phyloP scores from a whole-genome alignment of 2,888 invertebrate genomes.

The Plutella xylostella region DNA sequence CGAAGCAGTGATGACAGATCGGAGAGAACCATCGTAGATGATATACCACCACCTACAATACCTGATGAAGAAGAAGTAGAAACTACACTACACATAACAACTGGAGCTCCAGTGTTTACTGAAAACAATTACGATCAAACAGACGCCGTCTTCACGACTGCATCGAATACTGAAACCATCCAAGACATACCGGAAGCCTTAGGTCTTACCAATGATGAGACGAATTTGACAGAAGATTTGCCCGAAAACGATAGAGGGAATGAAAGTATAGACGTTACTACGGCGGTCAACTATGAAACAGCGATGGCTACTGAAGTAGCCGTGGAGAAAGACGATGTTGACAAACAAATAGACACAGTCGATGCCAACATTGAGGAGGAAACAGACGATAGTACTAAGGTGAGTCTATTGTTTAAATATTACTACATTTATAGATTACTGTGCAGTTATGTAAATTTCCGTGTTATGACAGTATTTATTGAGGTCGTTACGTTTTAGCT shows the following conservation, averaged over 20 bases:
- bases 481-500: too few species aligned
- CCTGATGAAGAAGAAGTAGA: background rate
- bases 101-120: background rate
- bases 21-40: background rate
- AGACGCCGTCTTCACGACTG: too few species aligned
- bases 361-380: background rate
- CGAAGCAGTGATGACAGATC: constrained; percentile 2
- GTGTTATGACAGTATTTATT: too few species aligned
- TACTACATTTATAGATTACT: too few species aligned
- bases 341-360: background rate
- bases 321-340: background rate
- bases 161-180: background rate
- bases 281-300: too few species aligned
- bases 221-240: background rate
- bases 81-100: background rate
- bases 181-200: background rate
- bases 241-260: background rate
- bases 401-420: too few species aligned
- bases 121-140: background rate
- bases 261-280: too few species aligned
- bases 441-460: too few species aligned
- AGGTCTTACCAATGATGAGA: background rate
- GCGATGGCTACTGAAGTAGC: background rate
- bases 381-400: background rate
- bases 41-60: background rate